A percentile compares a stretch with the other conserved stretches of the same genome.
Conservation (phyloP, 2,113 vertebrate species). For the Syngnathus floridae region DNA sequence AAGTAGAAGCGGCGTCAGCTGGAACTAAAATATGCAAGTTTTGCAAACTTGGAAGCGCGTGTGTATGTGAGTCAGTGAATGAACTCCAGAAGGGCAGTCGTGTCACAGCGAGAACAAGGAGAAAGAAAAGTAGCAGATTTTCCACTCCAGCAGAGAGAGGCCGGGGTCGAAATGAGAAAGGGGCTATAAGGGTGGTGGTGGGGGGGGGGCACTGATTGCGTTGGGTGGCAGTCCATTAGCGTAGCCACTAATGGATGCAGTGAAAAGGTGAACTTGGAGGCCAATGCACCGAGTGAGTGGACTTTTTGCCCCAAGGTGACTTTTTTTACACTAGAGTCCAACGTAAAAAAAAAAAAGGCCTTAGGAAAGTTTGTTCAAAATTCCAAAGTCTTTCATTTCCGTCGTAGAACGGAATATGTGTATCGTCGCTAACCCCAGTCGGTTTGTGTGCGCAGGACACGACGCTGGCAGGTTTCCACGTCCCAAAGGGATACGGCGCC, state of each 20-base stretch:
- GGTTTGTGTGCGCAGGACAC: constrained; percentile 41
- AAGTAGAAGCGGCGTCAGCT: constrained; percentile 36
- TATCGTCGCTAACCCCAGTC: background rate
- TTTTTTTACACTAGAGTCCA: constrained; percentile 17
- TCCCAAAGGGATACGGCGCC: constrained; percentile 45
- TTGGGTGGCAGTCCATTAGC: constrained; percentile 48
- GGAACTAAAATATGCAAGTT: constrained; percentile 59
- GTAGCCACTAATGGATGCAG: constrained; percentile 43
- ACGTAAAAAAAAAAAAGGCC: background rate
- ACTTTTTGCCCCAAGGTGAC: constrained; percentile 45
- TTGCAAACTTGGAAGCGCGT: constrained; percentile 2
- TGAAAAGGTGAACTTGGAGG: constrained; percentile 48
- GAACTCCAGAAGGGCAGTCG: constrained; percentile 11
- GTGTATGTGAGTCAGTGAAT: constrained; percentile 10
- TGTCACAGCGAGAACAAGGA: constrained; percentile 11
- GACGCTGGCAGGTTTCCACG: constrained; percentile 38
- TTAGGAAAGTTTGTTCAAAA: background rate
- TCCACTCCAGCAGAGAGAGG: constrained; percentile 42
- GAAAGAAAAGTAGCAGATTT: constrained; percentile 36
- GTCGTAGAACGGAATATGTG: background rate
- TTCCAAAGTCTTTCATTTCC: constrained; percentile 6
- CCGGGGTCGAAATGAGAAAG: constrained; percentile 31
- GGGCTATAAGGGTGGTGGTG: constrained; percentile 19
- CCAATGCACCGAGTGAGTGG: constrained; percentile 29
- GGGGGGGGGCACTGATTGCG: background rate